Evolutionary conservation across 2,797 vertebrate species (phyloP).

Genomic region (Mus caroli): DNA sequence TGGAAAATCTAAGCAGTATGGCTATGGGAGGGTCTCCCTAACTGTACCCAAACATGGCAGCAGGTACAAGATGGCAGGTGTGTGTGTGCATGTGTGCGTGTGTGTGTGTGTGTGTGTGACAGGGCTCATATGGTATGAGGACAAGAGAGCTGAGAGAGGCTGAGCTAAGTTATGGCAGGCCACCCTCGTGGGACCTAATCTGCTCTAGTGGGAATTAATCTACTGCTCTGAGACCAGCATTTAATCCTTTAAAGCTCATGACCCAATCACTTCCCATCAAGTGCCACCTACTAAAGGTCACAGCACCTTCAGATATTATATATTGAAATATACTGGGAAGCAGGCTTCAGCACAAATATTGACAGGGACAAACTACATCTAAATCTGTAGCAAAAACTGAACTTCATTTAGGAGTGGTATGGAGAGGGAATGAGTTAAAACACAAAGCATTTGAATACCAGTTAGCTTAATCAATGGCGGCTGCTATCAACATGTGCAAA

Average conservation of each 20-base stretch:
- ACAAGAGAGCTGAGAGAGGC: background rate
- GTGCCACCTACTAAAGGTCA: background rate
- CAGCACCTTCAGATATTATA: background rate
- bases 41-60: background rate
- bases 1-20: background rate
- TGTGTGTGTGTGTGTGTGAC: background rate
- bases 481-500: background rate
- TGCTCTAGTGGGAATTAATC: background rate
- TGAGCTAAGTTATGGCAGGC: background rate
- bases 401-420: background rate
- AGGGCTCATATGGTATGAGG: background rate
- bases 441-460: background rate
- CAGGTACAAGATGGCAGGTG: background rate
- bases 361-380: background rate
- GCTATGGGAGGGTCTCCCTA: background rate
- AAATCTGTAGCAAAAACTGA: background rate
- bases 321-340: background rate
- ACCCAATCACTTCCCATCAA: background rate
- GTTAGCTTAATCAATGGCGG: background rate
- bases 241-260: background rate
- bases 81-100: background rate
- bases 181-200: background rate
- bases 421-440: constrained; percentile 15
- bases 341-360: background rate
- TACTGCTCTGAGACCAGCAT: background rate